Evolutionary conservation across 2,797 vertebrate species (phyloP), one percentile per base, ranked within the genome.

Genomic region (Trichosurus vulpecula): DNA sequence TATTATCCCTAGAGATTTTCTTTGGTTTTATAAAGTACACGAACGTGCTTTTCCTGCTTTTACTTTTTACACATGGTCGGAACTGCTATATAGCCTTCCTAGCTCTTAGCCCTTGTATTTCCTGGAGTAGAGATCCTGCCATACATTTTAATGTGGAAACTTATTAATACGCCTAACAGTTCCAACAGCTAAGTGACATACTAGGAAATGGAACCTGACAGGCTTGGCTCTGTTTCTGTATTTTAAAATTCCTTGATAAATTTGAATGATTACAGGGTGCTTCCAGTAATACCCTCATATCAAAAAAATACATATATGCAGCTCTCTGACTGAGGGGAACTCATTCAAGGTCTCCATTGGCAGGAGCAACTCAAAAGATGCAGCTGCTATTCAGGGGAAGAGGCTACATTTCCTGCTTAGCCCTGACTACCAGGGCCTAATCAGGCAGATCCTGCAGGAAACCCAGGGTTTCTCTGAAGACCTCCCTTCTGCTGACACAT

Each of bases 221-320:
- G 90, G 3, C 0, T 94, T 61, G 94, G 96, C 97, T 10, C 4
- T 0, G 0, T 2, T 90, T 95, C 96, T 94, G 74, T 87, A 95
- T 9, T 81, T 97, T 97, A 96, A 94, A 47, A 0, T 55, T n/a
- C 74, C 0, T 0, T 12, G 90, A 92, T n/a, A 91, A 52, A 0
- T 90, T 89, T 53, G n/a, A 87, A 94, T 91, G 94, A 66, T 92
- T 94, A 93, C 51, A 91, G 93, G 58, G 93, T 0, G 91, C 94
- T 97, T 95, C 94, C 90, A 97, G 92, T 93, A 94, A 52, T 94
- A 61, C 96, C 95, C 90, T 95, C 95, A 94, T 96, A 96, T 96
- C 54, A 6, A 52, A 14, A 96, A 98, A 97, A 98, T 29, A 51
- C 4, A 51, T 96, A 95, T 96, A 98, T n/a, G 89, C 95, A 87